Conservation (phyloP, 2,113 vertebrate genomes). For the Aix galericulata region DNA sequence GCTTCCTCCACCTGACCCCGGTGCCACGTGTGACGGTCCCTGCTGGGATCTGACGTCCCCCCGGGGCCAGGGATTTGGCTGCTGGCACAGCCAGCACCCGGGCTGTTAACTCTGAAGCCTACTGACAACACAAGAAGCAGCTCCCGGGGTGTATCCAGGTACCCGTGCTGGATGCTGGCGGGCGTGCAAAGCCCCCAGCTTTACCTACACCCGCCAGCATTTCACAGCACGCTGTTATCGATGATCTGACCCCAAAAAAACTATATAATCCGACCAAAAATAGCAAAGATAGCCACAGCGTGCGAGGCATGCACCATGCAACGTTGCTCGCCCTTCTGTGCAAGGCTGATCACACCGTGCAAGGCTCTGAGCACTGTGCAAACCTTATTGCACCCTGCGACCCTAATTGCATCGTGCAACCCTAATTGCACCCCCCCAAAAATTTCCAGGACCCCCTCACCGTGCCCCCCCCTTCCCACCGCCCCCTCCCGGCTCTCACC, state of each 20-base stretch:
- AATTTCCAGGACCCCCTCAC: too few relatives aligned
- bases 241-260: fast-evolving
- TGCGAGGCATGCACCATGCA: too few relatives aligned
- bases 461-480: too few relatives aligned
- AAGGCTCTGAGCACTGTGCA: too few relatives aligned
- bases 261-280: too few relatives aligned
- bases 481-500: too few relatives aligned
- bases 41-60: not conserved
- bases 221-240: fast-evolving
- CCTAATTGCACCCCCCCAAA: too few relatives aligned
- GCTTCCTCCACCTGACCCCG: not conserved
- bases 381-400: too few relatives aligned
- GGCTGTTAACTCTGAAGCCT: not conserved
- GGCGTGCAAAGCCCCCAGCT: not conserved
- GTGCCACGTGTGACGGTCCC: not conserved
- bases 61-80: not conserved
- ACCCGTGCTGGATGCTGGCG: not conserved
- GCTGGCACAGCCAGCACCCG: not conserved
- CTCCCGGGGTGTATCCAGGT: not conserved
- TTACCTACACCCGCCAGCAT: not conserved
- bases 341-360: too few relatives aligned
- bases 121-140: not conserved
- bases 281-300: too few relatives aligned
- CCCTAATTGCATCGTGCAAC: too few relatives aligned
- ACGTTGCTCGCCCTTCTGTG: too few relatives aligned